Conservation (phyloP, 2,113 vertebrate species). For the Oenanthe oenanthe region DNA sequence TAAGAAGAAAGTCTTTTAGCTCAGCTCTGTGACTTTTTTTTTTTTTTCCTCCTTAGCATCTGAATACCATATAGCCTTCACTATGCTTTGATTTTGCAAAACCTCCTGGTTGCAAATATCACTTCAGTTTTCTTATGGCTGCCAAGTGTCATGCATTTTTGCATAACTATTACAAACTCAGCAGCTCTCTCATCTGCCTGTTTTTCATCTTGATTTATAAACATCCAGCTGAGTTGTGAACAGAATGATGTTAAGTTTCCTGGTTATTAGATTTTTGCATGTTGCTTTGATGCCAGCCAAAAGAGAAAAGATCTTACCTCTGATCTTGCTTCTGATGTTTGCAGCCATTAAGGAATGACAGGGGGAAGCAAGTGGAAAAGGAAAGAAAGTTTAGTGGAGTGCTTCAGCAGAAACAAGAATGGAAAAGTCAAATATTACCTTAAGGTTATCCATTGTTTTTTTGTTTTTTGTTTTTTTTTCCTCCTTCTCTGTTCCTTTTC, state of each 20-base stretch:
- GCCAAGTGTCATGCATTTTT: not conserved
- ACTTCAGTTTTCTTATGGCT: not conserved
- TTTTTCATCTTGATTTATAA: constrained; percentile 24
- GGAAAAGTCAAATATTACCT: not conserved
- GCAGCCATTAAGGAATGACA: not conserved
- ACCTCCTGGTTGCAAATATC: not conserved
- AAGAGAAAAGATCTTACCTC: not conserved
- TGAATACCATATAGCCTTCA: not conserved
- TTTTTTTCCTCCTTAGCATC: not conserved
- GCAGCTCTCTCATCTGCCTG: not conserved
- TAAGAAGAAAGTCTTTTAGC: not conserved
- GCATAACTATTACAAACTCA: not conserved
- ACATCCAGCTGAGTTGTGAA: not conserved
- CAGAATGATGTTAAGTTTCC: not conserved
- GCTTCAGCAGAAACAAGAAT: not conserved
- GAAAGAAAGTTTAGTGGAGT: not conserved
- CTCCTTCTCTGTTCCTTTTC: not conserved
- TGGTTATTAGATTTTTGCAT: constrained; percentile 3
- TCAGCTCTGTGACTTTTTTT: not conserved
- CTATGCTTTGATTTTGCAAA: not conserved
- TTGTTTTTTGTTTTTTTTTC: not conserved
- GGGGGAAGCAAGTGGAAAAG: not conserved
- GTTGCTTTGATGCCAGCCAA: constrained; percentile 10
- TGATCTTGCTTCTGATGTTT: constrained; percentile 5
- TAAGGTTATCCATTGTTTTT: not conserved